phyloP scores from a whole-genome alignment of 1,140 invertebrate species.

The Diabrotica virgifera region DNA sequence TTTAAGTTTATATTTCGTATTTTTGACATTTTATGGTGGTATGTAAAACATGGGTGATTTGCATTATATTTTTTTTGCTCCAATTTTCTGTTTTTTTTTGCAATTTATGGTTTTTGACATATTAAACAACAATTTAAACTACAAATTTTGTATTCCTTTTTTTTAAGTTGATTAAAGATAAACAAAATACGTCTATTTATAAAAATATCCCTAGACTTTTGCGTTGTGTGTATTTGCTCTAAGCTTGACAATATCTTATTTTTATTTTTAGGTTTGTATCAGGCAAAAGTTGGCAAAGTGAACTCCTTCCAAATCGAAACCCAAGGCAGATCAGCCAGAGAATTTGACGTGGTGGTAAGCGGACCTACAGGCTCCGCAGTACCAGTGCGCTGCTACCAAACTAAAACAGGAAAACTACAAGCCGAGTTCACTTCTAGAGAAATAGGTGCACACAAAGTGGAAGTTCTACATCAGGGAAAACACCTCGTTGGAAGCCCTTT shows the following conservation, averaged over 20 bases:
- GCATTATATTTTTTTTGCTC: too few relatives aligned
- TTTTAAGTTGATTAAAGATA: too few relatives aligned
- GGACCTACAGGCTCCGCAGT: constrained; percentile 87
- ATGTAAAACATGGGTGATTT: too few relatives aligned
- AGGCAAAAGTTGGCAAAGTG: constrained; percentile 73
- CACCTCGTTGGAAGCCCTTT: constrained; percentile 94
- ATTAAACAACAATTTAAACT: too few relatives aligned
- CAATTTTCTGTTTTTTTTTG: too few relatives aligned
- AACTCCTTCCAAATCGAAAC: constrained; percentile 89
- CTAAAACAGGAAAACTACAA: constrained; percentile 88
- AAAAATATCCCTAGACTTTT: too few relatives aligned
- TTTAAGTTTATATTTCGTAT: too few relatives aligned
- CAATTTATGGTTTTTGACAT: too few relatives aligned
- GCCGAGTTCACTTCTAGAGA: constrained; percentile 88
- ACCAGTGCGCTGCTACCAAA: constrained; percentile 91
- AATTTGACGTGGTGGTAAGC: constrained; percentile 87
- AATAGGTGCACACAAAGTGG: constrained; percentile 64
- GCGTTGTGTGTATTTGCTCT: constrained; percentile 41
- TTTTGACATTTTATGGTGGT: too few relatives aligned
- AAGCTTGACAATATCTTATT: neutral
- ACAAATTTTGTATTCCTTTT: too few relatives aligned
- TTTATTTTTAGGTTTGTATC: constrained; percentile 67
- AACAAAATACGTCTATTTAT: too few relatives aligned
- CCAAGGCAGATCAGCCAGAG: constrained; percentile 75
- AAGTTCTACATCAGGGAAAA: constrained; percentile 90